phyloP scores from a whole-genome alignment of 1,140 invertebrate species.

The Anadara kagoshimensis region DNA sequence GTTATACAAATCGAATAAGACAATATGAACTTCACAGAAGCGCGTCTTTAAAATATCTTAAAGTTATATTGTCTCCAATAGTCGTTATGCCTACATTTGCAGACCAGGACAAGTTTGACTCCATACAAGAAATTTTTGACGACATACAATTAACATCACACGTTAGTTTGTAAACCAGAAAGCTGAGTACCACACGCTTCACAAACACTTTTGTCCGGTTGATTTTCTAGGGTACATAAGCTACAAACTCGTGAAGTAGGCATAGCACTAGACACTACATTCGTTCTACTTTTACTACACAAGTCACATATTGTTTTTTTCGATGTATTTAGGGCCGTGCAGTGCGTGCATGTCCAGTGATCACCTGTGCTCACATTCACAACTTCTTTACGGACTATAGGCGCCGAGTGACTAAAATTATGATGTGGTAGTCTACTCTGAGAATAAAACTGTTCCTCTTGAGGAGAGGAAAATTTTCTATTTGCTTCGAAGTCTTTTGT shows the following conservation, averaged over 20 bases:
- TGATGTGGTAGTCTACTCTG: slow-evolving; percentile 3
- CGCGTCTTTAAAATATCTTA: too few species aligned
- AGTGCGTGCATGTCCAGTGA: slow-evolving; percentile 18
- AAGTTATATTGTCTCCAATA: too few species aligned
- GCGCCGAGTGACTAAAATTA: slow-evolving; percentile 20
- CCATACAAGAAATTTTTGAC: too few species aligned
- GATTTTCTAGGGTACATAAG: slow-evolving; percentile 13
- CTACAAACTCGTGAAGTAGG: slow-evolving; percentile 2
- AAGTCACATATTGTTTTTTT: not conserved
- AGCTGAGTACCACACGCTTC: slow-evolving; percentile 8
- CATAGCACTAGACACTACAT: not conserved
- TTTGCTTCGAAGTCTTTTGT: slow-evolving; percentile 3
- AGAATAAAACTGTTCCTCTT: not conserved
- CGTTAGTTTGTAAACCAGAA: too few species aligned
- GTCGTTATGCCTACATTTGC: too few species aligned
- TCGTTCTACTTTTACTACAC: slow-evolving; percentile 18
- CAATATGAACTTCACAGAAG: too few species aligned
- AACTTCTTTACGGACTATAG: slow-evolving; percentile 5
- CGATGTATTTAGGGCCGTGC: slow-evolving; percentile 7
- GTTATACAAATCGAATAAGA: too few species aligned
- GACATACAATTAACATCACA: too few species aligned
- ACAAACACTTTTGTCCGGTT: slow-evolving; percentile 6
- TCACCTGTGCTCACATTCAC: slow-evolving; percentile 1
- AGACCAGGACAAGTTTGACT: too few species aligned
- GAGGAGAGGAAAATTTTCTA: not conserved